A percentile compares a stretch with the other conserved stretches of the same genome.
phyloP scores from a whole-genome alignment of 2,797 vertebrate species.

The Parambassis ranga region DNA sequence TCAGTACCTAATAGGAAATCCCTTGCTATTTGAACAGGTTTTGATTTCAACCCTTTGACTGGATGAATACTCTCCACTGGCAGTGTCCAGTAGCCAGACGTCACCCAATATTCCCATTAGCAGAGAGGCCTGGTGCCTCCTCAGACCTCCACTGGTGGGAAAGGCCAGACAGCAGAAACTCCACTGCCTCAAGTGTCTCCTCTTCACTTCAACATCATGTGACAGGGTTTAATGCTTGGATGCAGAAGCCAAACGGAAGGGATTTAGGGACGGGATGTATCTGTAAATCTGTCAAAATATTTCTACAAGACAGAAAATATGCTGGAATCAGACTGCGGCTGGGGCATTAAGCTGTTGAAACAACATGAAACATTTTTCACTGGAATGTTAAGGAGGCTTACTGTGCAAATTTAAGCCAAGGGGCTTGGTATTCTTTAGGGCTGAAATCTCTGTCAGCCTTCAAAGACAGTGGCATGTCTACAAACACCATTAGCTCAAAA shows the following conservation, averaged over 20 bases:
- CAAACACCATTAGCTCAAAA: slow-evolving; percentile 51
- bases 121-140: slow-evolving; percentile 57
- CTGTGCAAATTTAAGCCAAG: slow-evolving; percentile 67
- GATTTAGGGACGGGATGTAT: slow-evolving; percentile 73
- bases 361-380: slow-evolving; percentile 68
- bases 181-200: slow-evolving; percentile 64
- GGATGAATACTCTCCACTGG: slow-evolving; percentile 50
- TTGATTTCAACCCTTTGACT: slow-evolving; percentile 62
- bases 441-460: slow-evolving; percentile 61
- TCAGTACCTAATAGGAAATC: slow-evolving; percentile 43
- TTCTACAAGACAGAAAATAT: slow-evolving; percentile 78
- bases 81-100: slow-evolving; percentile 56
- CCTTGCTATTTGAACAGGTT: slow-evolving; percentile 53
- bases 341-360: slow-evolving; percentile 77
- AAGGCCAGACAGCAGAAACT: slow-evolving; percentile 69
- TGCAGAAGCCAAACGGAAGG: slow-evolving; percentile 72
- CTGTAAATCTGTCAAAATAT: slow-evolving; percentile 80
- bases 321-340: slow-evolving; percentile 72
- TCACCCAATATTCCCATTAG: slow-evolving; percentile 76
- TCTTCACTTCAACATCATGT: slow-evolving; percentile 73
- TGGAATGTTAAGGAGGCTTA: slow-evolving; percentile 77
- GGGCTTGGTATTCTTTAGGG: slow-evolving; percentile 52
- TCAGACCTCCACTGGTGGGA: slow-evolving; percentile 69
- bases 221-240: slow-evolving; percentile 75
- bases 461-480: slow-evolving; percentile 50